Evolutionary conservation across 1,140 invertebrate genomes (phyloP), one percentile per base, ranked within the genome.

Genomic region (Drosophila triauraria): DNA sequence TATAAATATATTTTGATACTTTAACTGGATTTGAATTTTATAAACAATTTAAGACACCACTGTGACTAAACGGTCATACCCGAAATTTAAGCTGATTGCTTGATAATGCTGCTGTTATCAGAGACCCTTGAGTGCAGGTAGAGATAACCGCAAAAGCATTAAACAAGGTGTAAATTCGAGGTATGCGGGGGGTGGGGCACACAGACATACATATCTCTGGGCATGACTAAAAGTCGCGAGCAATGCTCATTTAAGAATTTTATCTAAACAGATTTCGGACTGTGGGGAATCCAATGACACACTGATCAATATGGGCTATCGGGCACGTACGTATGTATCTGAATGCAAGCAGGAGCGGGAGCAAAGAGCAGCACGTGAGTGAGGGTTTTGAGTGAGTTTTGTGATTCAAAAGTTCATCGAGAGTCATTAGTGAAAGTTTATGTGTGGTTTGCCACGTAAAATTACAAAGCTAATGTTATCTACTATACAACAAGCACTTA

Each of bases 391-490:
- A 64, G 63, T 50, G 27, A 35, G 38, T 43, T 42, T 56, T 44
- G 64, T 59, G 62, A 67, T 77, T 68, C 75, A 78, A 71, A 78
- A 78, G 83, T 87, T 87, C 83, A 87, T 65, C 77, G 65, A 74
- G 79, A 86, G 84, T 87, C 83, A 87, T 87, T 87, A 87, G 83
- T 87, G 83, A 87, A 87, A 87, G 83, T 87, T 88, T 76, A 78
- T 75, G 61, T 53, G 32, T 53, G 43, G 68, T 44, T 40, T 78
- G 77, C 84, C 84, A 88, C 84, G 85, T 87, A 83, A 78, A 87
- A 77, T 80, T 79, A 82, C 79, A 67, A 10, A 79, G 53, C 53
- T 77, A 75, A 78, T 69, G 51, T 40, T 46, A 78, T 46, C 25
- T 20, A 68, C 48, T 44, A 53, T 61, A 43, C 44, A 60, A 35